phyloP scores from a whole-genome alignment of 2,113 vertebrate species.

The Mirounga angustirostris region DNA sequence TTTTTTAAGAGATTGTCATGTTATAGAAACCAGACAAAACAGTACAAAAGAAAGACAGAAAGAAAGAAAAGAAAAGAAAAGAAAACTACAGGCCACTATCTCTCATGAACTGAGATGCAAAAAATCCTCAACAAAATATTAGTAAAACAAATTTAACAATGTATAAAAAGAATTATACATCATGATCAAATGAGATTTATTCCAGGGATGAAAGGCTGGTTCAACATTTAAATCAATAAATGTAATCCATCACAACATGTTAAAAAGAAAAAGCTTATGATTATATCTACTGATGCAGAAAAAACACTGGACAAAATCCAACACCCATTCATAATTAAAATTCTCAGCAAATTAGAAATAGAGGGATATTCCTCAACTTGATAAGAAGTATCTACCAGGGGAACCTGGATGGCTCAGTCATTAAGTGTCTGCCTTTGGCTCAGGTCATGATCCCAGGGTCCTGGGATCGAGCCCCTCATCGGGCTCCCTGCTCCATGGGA shows the following conservation, averaged over 20 bases:
- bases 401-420: no score
- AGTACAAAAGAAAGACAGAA: neutral
- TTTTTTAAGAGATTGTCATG: neutral
- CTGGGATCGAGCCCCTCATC: no score
- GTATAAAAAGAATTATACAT: neutral
- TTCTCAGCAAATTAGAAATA: neutral
- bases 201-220: neutral
- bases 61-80: neutral
- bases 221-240: neutral
- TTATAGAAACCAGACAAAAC: neutral
- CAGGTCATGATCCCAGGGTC: no score
- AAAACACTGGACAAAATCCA: neutral
- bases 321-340: neutral
- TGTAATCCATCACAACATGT: neutral
- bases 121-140: neutral
- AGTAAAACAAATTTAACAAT: slow-evolving; percentile 20
- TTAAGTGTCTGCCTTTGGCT: no score
- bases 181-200: neutral
- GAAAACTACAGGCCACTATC: neutral
- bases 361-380: neutral
- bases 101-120: neutral
- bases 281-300: neutral
- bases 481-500: no score
- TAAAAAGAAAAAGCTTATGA: neutral
- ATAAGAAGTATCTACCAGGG: neutral